Evolutionary conservation across 2,797 vertebrate species (phyloP).

Genomic region (Nyctibius grandis): DNA sequence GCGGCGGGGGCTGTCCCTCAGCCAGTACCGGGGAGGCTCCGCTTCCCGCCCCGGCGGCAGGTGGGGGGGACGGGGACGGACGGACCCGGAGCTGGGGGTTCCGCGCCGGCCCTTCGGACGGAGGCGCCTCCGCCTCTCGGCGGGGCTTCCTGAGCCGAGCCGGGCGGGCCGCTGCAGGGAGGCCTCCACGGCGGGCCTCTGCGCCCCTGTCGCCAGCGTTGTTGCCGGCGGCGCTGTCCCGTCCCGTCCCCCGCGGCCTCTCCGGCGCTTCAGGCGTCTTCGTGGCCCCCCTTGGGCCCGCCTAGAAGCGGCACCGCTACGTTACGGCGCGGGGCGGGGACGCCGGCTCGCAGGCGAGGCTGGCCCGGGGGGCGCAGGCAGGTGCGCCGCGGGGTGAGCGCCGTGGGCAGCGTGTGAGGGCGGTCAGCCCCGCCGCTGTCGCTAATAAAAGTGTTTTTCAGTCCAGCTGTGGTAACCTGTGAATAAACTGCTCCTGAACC

Average conservation of each 20-base stretch:
- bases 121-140: not conserved
- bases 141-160: not conserved
- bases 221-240: not conserved
- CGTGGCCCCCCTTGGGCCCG: too few relatives aligned
- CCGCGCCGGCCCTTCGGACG: not conserved
- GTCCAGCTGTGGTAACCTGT: not conserved
- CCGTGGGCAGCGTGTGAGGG: not conserved
- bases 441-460: not conserved
- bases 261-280: too few relatives aligned
- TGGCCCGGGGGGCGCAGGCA: not conserved
- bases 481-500: not conserved
- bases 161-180: not conserved
- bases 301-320: not conserved
- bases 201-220: not conserved
- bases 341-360: not conserved
- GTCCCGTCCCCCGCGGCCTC: too few relatives aligned
- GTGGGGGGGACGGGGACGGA: not conserved
- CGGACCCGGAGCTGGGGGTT: not conserved
- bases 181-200: not conserved
- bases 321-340: not conserved
- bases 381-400: not conserved
- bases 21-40: not conserved
- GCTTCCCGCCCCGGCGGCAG: not conserved
- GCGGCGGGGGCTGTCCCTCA: not conserved
- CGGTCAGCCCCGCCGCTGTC: accelerated